Base-by-base conservation (phyloP, 2,888 invertebrate genomes). In the Cheilosia grossa region DNA sequence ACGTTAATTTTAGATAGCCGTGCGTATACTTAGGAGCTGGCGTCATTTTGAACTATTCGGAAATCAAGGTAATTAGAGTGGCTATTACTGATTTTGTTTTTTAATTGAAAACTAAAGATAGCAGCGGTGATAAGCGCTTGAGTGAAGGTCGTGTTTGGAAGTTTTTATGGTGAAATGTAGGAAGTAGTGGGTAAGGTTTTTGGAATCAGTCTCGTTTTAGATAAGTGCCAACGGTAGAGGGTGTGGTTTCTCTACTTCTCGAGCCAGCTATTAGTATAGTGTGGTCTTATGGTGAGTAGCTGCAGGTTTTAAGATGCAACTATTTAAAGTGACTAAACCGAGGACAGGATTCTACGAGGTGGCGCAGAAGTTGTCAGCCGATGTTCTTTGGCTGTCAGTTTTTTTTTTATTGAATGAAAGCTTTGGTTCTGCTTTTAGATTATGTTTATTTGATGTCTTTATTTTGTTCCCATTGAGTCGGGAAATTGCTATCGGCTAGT, bases 21-120 rank as follows among this genome's bases (percentile, higher is more conserved):
- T 64, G 47, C 47, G 21, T 30, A 30, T 30, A 9, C 9, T 0
- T 30, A 30, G 30, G 30, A 30, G 30, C 21, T 44, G 61, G 73
- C 53, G 72, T 61, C 40, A 21, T 61, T 74, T 79, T 21, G 10
- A 63, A 61, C 17, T 33, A 70, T 80, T 83, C 70, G 64, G 64
- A 80, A 83, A 83, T 74, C 64, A 80, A 74, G 64, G 74, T 66
- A 83, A 83, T 79, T 79, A 74, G 59, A 83, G 69, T 69, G 74
- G 72, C 72, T 61, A 67, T 72, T 78, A 56, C 67, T 54, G 42
- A 67, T 5, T 24, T 54, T 54, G 30, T 30, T 17, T 19, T 37
- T 37, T 9, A 64, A 81, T 70, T 82, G 64, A 64, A 59, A 59
- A 64, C 27, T 59, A 21, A 42, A 61, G 53, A 75, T 66, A 47